A percentile compares a stretch with the other conserved stretches of the same genome.
These are phyloP conservation scores for Ophiothrix spiculata DNA, from an alignment of 35 echinoderm and acorn worm genomes.

Conservation along the genomic window DNA sequence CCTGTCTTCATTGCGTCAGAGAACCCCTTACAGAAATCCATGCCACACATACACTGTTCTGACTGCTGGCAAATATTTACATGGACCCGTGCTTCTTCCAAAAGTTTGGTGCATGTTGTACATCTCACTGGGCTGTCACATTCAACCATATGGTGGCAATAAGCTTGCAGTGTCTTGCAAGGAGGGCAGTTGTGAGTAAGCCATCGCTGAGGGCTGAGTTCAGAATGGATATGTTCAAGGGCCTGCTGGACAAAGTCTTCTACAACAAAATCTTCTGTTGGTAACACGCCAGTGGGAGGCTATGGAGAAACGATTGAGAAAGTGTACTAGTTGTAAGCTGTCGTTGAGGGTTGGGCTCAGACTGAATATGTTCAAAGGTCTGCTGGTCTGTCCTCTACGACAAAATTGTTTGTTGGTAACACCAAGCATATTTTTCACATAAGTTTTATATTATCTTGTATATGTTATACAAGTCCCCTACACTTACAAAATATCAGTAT, in stretches of 20 bases:
- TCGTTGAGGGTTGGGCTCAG: too few species aligned
- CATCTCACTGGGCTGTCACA: neutral
- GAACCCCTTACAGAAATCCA: neutral
- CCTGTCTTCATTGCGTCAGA: neutral
- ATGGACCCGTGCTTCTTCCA: neutral
- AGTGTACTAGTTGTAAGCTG: too few species aligned
- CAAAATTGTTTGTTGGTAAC: neutral
- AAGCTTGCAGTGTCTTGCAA: neutral
- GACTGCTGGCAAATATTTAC: neutral
- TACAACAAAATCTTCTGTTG: neutral
- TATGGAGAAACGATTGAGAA: too few species aligned
- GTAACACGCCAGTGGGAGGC: neutral
- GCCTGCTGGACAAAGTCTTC: neutral
- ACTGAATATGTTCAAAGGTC: neutral
- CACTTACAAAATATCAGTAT: neutral
- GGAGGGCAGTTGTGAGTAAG: neutral
- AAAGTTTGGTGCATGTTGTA: neutral
- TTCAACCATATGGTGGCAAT: neutral
- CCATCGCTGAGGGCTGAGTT: neutral
- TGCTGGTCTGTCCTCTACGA: neutral
- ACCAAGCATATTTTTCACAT: neutral
- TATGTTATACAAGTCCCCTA: neutral
- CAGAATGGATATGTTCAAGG: neutral
- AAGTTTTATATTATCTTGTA: neutral
- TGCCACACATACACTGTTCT: neutral